Conservation (phyloP, 1,140 invertebrate species). For the Trachymyrmex septentrionalis region DNA sequence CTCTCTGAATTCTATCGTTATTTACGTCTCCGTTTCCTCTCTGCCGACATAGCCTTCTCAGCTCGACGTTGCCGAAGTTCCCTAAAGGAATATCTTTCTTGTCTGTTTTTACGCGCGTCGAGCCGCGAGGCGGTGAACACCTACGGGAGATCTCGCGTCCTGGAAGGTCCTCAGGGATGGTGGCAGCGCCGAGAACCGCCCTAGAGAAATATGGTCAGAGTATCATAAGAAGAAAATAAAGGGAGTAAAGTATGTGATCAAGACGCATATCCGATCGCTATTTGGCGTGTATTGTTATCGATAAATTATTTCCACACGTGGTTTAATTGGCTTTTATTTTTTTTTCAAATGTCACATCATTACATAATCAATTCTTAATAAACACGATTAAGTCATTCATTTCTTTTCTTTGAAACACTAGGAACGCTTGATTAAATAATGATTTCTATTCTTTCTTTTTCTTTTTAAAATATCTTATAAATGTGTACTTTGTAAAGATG, state of each 20-base stretch:
- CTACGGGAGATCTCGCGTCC: slow-evolving; percentile 37
- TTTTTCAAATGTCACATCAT: not conserved
- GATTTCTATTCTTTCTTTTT: too few relatives aligned
- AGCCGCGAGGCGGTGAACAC: slow-evolving; percentile 44
- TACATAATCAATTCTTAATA: not conserved
- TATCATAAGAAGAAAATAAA: slow-evolving; percentile 65
- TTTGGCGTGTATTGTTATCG: not conserved
- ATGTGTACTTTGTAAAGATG: too few relatives aligned
- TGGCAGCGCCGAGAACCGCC: slow-evolving; percentile 25
- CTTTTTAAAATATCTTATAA: too few relatives aligned
- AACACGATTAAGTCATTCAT: too few relatives aligned
- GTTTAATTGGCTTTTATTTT: slow-evolving; percentile 17
- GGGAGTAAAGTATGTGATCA: slow-evolving; percentile 59
- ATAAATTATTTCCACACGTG: not conserved
- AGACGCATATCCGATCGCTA: slow-evolving; percentile 29
- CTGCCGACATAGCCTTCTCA: slow-evolving; percentile 53
- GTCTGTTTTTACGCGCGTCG: slow-evolving; percentile 61
- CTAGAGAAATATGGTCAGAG: slow-evolving; percentile 58
- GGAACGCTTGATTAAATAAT: too few relatives aligned
- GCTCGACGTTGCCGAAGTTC: slow-evolving; percentile 56
- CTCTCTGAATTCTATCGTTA: slow-evolving; percentile 58
- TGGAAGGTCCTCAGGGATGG: slow-evolving; percentile 42
- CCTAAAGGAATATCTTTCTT: slow-evolving; percentile 64
- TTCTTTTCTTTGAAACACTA: too few relatives aligned
- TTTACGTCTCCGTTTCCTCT: slow-evolving; percentile 59